Conservation (phyloP, 2,797 vertebrate genomes). For the Petrocephalus sullivani region DNA sequence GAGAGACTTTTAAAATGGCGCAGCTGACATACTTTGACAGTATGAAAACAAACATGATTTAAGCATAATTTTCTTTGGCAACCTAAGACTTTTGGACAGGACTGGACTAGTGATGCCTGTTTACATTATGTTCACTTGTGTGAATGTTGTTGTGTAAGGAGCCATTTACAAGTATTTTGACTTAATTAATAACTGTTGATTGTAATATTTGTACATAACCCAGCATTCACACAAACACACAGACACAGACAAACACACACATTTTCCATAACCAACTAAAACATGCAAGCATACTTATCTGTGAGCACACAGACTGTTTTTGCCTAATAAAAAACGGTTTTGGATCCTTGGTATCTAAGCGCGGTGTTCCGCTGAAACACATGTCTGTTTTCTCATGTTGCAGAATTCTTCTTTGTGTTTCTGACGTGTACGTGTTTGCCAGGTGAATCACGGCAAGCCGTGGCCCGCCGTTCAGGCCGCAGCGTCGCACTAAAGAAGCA, state of each 20-base stretch:
- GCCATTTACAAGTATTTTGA: neutral
- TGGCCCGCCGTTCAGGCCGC: neutral
- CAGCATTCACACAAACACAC: neutral
- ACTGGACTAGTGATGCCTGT: neutral
- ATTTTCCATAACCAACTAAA: neutral
- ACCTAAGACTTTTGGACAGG: neutral
- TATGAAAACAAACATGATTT: neutral
- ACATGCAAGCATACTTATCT: neutral
- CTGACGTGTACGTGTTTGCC: neutral
- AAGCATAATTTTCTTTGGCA: neutral
- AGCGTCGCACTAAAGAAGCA: no score
- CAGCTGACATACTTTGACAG: neutral
- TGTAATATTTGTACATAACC: neutral
- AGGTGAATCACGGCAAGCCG: neutral
- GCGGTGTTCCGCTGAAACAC: neutral
- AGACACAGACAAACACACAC: neutral
- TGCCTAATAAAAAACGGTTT: neutral
- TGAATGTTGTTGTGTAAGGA: neutral
- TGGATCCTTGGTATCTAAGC: no score
- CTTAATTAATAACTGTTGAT: neutral
- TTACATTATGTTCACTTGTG: neutral
- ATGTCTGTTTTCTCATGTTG: neutral
- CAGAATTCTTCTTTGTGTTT: neutral
- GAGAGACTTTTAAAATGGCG: neutral
- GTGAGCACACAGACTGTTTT: neutral